These are phyloP conservation scores for Pemphredon lugubris DNA, from an alignment of 2,888 invertebrate genomes.

Conservation along the genomic window DNA sequence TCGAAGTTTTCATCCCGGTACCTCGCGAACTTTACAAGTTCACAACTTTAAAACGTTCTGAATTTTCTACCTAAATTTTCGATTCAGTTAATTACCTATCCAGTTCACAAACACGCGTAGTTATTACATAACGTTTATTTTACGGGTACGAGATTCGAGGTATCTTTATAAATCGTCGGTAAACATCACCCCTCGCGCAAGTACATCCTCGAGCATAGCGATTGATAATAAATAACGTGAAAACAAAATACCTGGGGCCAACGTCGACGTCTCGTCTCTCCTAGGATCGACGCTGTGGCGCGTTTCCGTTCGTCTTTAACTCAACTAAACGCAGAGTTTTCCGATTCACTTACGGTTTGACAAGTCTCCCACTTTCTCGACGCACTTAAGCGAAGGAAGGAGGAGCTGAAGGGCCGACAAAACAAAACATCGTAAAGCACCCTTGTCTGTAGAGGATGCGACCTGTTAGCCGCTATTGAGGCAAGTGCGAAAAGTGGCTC, in stretches of 20 bases:
- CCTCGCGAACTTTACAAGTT: too few relatives aligned
- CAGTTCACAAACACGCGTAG: too few relatives aligned
- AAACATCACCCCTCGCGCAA: too few relatives aligned
- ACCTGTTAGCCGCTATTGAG: conserved; percentile 67
- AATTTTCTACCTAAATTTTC: too few relatives aligned
- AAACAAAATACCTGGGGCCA: background rate
- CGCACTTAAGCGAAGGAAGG: conserved; percentile 39
- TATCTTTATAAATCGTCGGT: too few relatives aligned
- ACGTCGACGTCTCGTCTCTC: background rate
- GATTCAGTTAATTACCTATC: too few relatives aligned
- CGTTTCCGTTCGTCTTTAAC: conserved; percentile 54
- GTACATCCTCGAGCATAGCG: too few relatives aligned
- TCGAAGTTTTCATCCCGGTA: too few relatives aligned
- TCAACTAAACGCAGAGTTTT: conserved; percentile 42
- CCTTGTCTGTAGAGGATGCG: conserved; percentile 66
- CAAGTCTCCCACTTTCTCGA: conserved; percentile 51
- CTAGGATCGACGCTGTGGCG: conserved; percentile 9
- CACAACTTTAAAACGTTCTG: too few relatives aligned
- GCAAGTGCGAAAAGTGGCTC: conserved; percentile 70
- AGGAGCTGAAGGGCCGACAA: conserved; percentile 57
- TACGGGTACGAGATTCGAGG: too few relatives aligned
- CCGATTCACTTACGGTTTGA: conserved; percentile 64
- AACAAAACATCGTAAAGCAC: conserved; percentile 71
- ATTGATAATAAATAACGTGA: conserved; percentile 22
- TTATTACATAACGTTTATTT: too few relatives aligned